These are phyloP conservation scores for Hydra vulgaris DNA, from an alignment of 30 jellyfish, hydroid and myxozoan species.

Conservation along the genomic window DNA sequence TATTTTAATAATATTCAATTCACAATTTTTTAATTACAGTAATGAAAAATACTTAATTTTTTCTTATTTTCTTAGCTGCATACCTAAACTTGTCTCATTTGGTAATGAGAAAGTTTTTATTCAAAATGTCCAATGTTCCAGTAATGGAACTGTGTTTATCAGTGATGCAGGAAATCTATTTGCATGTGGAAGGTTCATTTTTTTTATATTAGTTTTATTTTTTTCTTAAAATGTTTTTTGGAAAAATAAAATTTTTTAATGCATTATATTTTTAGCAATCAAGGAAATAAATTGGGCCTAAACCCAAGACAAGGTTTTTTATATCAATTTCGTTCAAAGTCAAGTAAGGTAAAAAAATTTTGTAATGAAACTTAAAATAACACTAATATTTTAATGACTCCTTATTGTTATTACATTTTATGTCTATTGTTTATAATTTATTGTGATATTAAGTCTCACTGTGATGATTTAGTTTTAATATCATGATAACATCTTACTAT, in stretches of 20 bases:
- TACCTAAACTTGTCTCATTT: slow-evolving; percentile 65
- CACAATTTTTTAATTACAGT: too few species aligned
- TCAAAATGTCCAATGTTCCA: slow-evolving; percentile 64
- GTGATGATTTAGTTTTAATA: too few species aligned
- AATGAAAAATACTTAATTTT: too few species aligned
- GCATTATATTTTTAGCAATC: slow-evolving; percentile 43
- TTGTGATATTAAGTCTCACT: too few species aligned
- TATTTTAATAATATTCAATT: too few species aligned
- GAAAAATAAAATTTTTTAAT: too few species aligned
- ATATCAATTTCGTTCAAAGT: slow-evolving; percentile 56
- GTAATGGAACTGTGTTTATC: slow-evolving; percentile 68
- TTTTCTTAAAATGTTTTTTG: too few species aligned
- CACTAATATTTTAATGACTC: too few species aligned
- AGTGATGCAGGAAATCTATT: slow-evolving; percentile 69
- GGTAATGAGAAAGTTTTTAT: slow-evolving; percentile 49
- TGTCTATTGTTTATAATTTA: too few species aligned
- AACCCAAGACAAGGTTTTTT: slow-evolving; percentile 96
- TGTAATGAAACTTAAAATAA: too few species aligned
- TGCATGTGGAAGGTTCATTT: slow-evolving; percentile 80
- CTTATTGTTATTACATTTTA: too few species aligned
- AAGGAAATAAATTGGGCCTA: slow-evolving; percentile 76
- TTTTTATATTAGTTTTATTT: neutral
- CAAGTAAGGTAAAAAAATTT: slow-evolving; percentile 42
- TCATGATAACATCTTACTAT: too few species aligned
- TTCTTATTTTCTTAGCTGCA: slow-evolving; percentile 36